Evolutionary conservation across 2,113 vertebrate genomes (phyloP), one percentile per base, ranked within the genome.

Genomic region (Leucosticte australis): DNA sequence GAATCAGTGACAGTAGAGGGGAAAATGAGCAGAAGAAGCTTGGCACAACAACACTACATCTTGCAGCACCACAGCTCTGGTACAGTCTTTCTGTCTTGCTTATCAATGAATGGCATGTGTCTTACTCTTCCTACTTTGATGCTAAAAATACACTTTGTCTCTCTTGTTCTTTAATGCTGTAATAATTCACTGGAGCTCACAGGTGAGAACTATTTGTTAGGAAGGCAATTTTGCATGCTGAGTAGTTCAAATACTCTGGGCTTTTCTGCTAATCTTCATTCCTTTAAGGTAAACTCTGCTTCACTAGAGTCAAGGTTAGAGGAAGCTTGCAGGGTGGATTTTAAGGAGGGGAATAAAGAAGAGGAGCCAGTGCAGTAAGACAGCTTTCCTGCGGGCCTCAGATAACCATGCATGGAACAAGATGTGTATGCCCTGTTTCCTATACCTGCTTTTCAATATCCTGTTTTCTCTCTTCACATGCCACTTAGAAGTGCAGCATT

Each of bases 71-170:
- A 5, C 65, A 65, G 65, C 47, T 85, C 71, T 85, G 41, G 27
- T 82, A 60, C 53, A 76, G 65, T 39, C 30, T 74, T 84, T 53
- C 57, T 82, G 26, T 85, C 87, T 57, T 73, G 31, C 78, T 92
- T 94, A 65, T 92, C 77, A 65, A 15, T 46, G 77, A 69, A 30
- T 49, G 77, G 27, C 68, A 47, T 18, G 19, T 64, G 63, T 59
- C 80, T 67, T 74, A 80, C 30, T 86, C 56, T 15, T 56, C 52
- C 14, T 69, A 44, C 21, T 8, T 63, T 41, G 69, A 73, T 73
- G 28, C 63, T 95, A 90, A 95, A 94, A 91, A 88, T 85, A 73
- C 21, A 55, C 31, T 65, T 96, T 90, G 28, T 60, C 31, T 89
- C 39, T 91, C 33, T 31, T 75, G 26, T 77, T 87, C 62, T 84